These are phyloP conservation scores for Lanius ludovicianus DNA, from an alignment of 2,113 vertebrate species.

Conservation along the genomic window DNA sequence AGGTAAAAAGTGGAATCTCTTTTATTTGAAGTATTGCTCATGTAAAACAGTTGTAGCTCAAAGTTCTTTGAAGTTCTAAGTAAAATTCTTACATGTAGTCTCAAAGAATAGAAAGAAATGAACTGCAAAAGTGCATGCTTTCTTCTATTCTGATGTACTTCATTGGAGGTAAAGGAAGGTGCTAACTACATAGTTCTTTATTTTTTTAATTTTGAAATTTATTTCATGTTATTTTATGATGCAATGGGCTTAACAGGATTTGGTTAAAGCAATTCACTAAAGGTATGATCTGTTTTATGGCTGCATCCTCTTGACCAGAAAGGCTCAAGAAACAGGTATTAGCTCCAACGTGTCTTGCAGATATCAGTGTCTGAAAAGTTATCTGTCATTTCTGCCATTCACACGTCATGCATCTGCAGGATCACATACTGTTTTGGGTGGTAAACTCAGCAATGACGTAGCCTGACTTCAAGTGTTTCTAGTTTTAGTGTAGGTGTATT, in stretches of 20 bases:
- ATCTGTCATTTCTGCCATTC: neutral
- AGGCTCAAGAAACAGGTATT: constrained; percentile 25
- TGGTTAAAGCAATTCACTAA: constrained; percentile 50
- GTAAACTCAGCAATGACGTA: neutral
- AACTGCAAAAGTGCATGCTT: neutral
- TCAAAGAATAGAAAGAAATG: neutral
- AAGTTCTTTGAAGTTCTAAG: neutral
- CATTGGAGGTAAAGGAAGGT: neutral
- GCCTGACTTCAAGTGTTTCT: neutral
- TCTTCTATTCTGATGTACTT: neutral
- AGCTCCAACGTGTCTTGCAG: constrained; percentile 17
- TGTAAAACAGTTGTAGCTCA: neutral
- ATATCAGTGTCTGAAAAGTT: constrained; percentile 26
- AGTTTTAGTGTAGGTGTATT: neutral
- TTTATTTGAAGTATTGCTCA: neutral
- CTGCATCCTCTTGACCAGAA: constrained; percentile 23
- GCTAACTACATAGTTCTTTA: neutral
- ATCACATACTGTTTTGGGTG: neutral
- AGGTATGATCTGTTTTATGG: neutral
- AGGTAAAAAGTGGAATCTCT: neutral
- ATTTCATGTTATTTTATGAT: constrained; percentile 22
- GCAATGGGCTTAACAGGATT: constrained; percentile 32
- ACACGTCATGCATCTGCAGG: neutral
- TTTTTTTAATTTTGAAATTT: neutral
- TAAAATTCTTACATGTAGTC: neutral